Conservation (phyloP, 2,888 invertebrate species). For the Drosophila pegasa region DNA sequence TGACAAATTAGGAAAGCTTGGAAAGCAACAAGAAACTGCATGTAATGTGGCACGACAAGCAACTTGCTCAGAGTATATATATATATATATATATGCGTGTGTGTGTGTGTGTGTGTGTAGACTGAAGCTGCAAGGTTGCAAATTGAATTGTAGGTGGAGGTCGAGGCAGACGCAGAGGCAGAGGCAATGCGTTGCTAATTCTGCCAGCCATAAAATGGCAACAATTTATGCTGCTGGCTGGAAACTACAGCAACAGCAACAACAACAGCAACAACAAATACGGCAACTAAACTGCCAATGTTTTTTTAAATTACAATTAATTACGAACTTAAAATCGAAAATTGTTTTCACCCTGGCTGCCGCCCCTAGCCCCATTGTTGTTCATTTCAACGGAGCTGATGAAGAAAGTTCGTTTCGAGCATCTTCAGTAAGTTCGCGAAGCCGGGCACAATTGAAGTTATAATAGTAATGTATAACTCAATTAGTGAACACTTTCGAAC, state of each 20-base stretch:
- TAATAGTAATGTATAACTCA: constrained; percentile 45
- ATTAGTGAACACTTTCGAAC: constrained; percentile 63
- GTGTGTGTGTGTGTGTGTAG: constrained; percentile 20
- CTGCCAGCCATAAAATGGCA: constrained; percentile 57
- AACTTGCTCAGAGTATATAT: constrained; percentile 4
- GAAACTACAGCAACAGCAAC: constrained; percentile 13
- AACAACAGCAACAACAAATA: not conserved
- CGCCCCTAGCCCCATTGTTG: constrained; percentile 12
- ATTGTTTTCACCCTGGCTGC: constrained; percentile 57
- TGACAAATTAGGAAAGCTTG: constrained; percentile 55
- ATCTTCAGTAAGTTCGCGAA: constrained; percentile 16
- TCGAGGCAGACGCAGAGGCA: constrained; percentile 43
- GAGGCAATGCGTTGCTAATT: constrained; percentile 60
- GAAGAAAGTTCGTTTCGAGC: constrained; percentile 56
- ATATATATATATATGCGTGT: constrained; percentile 11
- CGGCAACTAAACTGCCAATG: constrained; percentile 30
- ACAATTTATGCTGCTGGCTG: constrained; percentile 51
- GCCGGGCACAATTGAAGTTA: constrained; percentile 43
- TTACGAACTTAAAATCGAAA: constrained; percentile 58
- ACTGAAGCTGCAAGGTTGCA: constrained; percentile 60
- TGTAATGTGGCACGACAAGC: constrained; percentile 24
- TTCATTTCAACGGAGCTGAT: constrained; percentile 24
- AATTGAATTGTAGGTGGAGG: constrained; percentile 75
- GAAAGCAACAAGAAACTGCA: constrained; percentile 44
- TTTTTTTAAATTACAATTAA: constrained; percentile 69